Evolutionary conservation across 1,140 invertebrate genomes (phyloP).

Genomic region (Phthorimaea operculella): DNA sequence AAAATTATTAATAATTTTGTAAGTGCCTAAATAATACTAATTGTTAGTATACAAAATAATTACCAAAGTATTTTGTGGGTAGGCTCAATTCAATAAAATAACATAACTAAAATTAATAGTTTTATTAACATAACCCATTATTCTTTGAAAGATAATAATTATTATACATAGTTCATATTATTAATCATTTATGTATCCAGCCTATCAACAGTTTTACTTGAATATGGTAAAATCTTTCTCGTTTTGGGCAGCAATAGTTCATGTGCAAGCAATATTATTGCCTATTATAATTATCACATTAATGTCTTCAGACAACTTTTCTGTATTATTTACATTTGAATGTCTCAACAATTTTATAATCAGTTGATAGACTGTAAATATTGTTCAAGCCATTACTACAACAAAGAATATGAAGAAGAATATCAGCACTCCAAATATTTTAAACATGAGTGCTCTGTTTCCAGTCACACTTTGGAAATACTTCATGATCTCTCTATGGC

Average conservation of each 20-base stretch:
- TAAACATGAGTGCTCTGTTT: constrained; percentile 99
- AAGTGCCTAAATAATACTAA: background rate
- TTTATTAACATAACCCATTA: constrained; percentile 2
- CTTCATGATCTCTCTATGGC: constrained; percentile 95
- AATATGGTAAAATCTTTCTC: background rate
- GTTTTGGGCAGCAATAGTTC: background rate
- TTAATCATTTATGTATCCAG: background rate
- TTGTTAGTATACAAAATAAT: background rate
- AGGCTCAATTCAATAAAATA: background rate
- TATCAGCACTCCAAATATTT: constrained; percentile 98
- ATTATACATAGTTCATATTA: background rate
- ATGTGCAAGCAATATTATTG: background rate
- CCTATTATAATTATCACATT: too few species aligned
- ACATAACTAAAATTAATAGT: constrained; percentile 1
- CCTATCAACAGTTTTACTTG: background rate
- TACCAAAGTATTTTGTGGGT: background rate
- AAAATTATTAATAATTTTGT: background rate
- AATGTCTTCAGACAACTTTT: too few species aligned
- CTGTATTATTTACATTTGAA: too few species aligned
- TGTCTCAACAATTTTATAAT: too few species aligned
- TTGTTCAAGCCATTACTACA: constrained; percentile 84
- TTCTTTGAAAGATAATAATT: background rate
- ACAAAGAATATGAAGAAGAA: constrained; percentile 99
- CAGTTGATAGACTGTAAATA: too few species aligned
- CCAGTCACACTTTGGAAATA: constrained; percentile 98